Evolutionary conservation across 2,888 invertebrate genomes (phyloP), one percentile per base, ranked within the genome.

Genomic region (Allygus modestus): DNA sequence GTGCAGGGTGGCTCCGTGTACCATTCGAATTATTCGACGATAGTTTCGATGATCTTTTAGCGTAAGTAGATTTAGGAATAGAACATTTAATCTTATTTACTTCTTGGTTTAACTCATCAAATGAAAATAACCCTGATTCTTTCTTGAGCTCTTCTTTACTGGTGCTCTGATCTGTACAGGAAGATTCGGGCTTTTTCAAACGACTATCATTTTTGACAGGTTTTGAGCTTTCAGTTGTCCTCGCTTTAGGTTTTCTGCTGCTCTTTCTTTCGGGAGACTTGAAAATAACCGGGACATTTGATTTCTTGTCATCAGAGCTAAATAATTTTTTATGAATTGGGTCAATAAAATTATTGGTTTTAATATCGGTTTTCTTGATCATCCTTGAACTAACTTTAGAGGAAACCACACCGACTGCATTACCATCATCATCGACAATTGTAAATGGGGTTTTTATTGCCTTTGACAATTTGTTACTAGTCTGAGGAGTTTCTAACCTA

Each of bases 251-350:
- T 65, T 65, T 26, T 28, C 65, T 65, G 17, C 28, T 65, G 17
- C 65, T 65, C 17, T 65, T 65, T 31, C 65, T 65, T 65, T 15
- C 31, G 4, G 65, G 65, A 17, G 65, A 65, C 31, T 65, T 28
- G n/a, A 28, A 31, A 65, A 31, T 12, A 31, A 15, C 1, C 28
- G 65, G 20, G 4, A 15, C 9, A 28, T 28, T 17, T 17, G 12
- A 28, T 31, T 65, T 28, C 12, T 28, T 31, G 0, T 65, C 28
- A 9, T 28, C 4, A 20, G 28, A 65, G 1, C 31, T 31, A 65
- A 65, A 26, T 12, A 65, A 17, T 31, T 26, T 28, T 65, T 65
- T 65, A 17, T 58, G 58, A 23, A 17, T 54, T 23, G 54, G 54
- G 5, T 54, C n/a, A 46, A 15, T 7, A 65, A 28, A 11, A 7